Percentiles rank a stretch among this genome's conserved stretches.
Evolutionary conservation across 2,888 invertebrate genomes (phyloP).

Genomic region (Agapostemon virescens): DNA sequence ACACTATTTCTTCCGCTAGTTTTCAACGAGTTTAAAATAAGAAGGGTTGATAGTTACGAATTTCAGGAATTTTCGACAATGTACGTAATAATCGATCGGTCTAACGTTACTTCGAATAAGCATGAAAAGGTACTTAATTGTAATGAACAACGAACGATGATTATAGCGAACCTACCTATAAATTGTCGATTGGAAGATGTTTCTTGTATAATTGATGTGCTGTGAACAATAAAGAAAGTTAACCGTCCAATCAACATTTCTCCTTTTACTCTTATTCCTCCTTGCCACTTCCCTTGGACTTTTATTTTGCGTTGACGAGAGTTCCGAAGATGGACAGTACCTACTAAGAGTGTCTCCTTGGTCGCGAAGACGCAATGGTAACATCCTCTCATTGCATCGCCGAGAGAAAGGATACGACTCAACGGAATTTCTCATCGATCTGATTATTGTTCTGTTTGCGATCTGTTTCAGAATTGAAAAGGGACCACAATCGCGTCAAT

Average conservation of each 20-base stretch:
- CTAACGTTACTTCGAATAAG: neutral
- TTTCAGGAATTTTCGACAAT: neutral
- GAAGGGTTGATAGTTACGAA: neutral
- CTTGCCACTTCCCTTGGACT: neutral
- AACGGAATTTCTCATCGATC: conserved; percentile 25
- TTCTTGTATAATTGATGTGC: neutral
- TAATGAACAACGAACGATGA: neutral
- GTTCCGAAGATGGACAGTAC: neutral
- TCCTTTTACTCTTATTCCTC: neutral
- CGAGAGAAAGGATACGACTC: conserved; percentile 11
- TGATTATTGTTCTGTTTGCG: conserved; percentile 51
- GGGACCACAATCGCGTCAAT: conserved; percentile 67
- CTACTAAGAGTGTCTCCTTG: neutral
- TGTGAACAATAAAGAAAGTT: conserved; percentile 6
- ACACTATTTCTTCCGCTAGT: neutral
- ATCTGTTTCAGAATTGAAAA: conserved; percentile 68
- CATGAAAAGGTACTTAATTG: too few species aligned
- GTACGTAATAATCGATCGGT: neutral
- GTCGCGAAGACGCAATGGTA: conserved; percentile 6
- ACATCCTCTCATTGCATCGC: neutral
- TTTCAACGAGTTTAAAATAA: neutral
- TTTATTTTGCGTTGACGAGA: neutral
- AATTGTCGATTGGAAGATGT: neutral
- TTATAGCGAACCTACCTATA: neutral
- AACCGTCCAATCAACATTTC: neutral